Conservation (phyloP, 2,113 vertebrate species). For the Hassar affinis region DNA sequence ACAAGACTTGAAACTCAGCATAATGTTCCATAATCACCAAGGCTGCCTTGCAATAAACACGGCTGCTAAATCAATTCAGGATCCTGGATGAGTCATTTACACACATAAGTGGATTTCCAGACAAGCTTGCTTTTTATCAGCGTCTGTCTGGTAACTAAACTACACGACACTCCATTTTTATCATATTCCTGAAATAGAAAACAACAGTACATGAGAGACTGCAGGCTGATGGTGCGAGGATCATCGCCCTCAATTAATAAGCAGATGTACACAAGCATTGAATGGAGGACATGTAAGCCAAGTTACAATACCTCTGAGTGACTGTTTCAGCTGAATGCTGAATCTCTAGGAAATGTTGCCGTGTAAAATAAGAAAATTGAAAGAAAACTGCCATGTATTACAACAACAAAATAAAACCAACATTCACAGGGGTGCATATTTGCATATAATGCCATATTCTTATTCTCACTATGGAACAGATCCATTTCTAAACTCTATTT, state of each 20-base stretch:
- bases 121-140: not conserved
- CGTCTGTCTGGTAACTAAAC: slow-evolving; percentile 1
- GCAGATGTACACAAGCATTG: not conserved
- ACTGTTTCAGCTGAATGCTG: not conserved
- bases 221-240: not conserved
- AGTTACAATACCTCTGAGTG: not conserved
- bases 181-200: not conserved
- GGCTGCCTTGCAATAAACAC: slow-evolving; percentile 11
- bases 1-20: not conserved
- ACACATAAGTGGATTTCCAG: slow-evolving; percentile 28
- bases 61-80: slow-evolving; percentile 8
- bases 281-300: no score
- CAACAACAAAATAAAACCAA: not conserved
- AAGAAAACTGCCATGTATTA: not conserved
- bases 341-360: not conserved
- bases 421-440: not conserved
- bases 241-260: not conserved
- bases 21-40: not conserved
- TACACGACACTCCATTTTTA: not conserved
- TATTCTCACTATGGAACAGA: slow-evolving; percentile 14
- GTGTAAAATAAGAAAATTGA: not conserved
- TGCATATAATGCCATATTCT: not conserved
- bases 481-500: not conserved
- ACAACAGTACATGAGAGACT: not conserved
- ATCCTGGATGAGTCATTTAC: slow-evolving; percentile 7